Evolutionary conservation across 2,888 invertebrate species (phyloP).

Genomic region (Aphodius sticticus): DNA sequence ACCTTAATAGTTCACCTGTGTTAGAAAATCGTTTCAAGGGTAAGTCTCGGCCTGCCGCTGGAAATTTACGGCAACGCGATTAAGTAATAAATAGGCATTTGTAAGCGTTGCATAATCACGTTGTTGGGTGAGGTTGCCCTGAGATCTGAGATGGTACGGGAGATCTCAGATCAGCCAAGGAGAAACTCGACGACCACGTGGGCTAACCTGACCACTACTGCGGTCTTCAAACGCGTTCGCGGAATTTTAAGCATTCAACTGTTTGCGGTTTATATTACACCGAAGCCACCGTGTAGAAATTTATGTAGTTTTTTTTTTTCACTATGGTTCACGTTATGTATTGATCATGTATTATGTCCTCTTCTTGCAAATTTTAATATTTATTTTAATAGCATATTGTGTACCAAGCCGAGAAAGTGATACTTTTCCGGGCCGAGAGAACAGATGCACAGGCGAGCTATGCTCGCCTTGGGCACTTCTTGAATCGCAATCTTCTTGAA

Average conservation of each 20-base stretch:
- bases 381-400: too few relatives aligned
- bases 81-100: constrained; percentile 4
- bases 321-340: too few relatives aligned
- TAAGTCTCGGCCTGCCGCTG: background rate
- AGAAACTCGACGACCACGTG: background rate
- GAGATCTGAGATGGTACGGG: background rate
- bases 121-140: background rate
- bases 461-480: too few relatives aligned
- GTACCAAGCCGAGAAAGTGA: too few relatives aligned
- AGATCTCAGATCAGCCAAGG: background rate
- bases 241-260: background rate
- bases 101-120: background rate
- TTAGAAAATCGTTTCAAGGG: background rate
- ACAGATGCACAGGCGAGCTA: too few relatives aligned
- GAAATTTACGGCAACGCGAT: background rate
- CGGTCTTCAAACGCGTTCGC: background rate
- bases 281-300: too few relatives aligned
- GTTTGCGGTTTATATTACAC: background rate
- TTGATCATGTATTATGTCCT: too few relatives aligned
- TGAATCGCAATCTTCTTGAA: too few relatives aligned
- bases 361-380: too few relatives aligned
- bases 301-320: too few relatives aligned
- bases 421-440: too few relatives aligned
- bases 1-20: background rate
- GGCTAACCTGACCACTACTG: background rate